Evolutionary conservation across 2,888 invertebrate species (phyloP).

Genomic region (Noctua fimbriata): DNA sequence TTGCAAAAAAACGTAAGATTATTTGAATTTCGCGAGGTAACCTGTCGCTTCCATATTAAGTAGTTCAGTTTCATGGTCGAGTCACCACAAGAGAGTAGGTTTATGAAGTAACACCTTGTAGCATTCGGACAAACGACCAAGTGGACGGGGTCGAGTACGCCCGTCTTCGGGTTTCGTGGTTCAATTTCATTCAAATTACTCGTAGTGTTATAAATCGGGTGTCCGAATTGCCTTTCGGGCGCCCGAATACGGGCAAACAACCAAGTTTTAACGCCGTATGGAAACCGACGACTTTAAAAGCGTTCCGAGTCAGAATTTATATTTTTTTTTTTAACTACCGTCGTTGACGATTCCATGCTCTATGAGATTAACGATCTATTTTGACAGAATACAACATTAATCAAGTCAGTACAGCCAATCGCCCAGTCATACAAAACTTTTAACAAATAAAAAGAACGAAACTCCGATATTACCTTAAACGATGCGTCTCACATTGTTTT

Average conservation of each 20-base stretch:
- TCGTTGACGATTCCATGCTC: background rate
- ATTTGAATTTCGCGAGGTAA: no score
- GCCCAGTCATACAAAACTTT: constrained; percentile 29
- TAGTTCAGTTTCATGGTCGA: no score
- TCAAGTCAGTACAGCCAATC: constrained; percentile 9
- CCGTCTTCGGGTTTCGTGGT: no score
- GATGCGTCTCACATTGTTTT: constrained; percentile 21
- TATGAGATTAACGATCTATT: background rate
- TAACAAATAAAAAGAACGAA: constrained; percentile 25
- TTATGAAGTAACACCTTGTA: no score
- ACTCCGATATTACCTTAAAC: background rate
- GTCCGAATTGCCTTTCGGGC: no score
- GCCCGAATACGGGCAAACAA: background rate
- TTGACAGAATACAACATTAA: constrained; percentile 22
- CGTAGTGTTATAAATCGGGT: background rate
- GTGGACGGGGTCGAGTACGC: no score
- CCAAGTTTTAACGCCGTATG: background rate
- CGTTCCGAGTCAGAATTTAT: background rate
- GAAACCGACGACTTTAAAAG: background rate
- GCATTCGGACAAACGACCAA: no score
- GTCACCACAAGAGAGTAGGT: no score
- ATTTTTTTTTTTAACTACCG: background rate
- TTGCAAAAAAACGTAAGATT: no score
- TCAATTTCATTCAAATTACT: background rate
- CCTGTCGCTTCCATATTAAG: no score